Evolutionary conservation across 92 coral and sea anemone species (phyloP), one percentile per base, ranked within the genome.

Genomic region (Plumapathes pennacea): DNA sequence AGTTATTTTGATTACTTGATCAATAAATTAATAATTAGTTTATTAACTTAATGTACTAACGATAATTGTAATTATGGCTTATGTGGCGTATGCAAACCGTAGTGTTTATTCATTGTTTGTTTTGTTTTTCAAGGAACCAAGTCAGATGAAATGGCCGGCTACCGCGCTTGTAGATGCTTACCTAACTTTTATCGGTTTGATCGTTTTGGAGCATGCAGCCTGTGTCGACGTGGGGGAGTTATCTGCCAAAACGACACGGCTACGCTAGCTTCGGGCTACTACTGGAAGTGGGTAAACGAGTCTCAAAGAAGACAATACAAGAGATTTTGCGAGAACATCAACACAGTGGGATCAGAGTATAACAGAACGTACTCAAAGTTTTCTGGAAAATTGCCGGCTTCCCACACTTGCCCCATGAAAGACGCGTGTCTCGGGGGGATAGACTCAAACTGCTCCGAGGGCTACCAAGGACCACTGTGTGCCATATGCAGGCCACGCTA

Each of bases 171-270:
- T 34, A 59, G 38, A 17, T 59, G 68, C 48, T 43, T 60, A 21
- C 8, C 15, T 12, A 52, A 38, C 28, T 71, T 59, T 39, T 71
- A 71, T 62, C 60, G 78, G 62, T 46, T 71, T 7, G 43, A 71
- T 36, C 78, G 78, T 44, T 71, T 71, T 49, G 78, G 70, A 10
- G 24, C 36, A 18, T 71, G 78, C 32, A 18, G 19, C 6, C 26
- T 62, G 9, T 71, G 78, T 38, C 70, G 69, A 26, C 17, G 30
- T 10, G 38, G 60, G 11, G 69, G 49, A 28, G 34, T 47, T n/a
- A 47, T 22, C 33, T 71, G 78, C 48, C 21, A 44, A 7, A 60
- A 71, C 30, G 78, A 71, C 37, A 32, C 37, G 31, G 70, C 70
- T 20, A 59, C 49, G 25, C 70, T 71, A 20, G 31, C 69, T 2